phyloP scores from a whole-genome alignment of 2,888 invertebrate species.

The Caenorhabditis imperialis region DNA sequence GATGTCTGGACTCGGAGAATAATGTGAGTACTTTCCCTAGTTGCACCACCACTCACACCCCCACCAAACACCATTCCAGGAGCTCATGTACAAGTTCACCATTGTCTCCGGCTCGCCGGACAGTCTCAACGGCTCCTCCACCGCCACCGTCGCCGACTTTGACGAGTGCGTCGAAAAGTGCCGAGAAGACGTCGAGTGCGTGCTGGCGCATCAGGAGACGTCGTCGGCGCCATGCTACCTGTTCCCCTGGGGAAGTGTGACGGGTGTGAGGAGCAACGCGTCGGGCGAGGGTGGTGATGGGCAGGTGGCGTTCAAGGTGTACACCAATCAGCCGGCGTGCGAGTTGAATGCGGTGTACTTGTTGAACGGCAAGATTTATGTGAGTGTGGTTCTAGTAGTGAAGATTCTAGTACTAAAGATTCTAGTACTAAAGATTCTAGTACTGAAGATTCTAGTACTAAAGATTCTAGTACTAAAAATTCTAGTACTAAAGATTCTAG shows the following conservation, averaged over 20 bases:
- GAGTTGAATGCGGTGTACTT: conserved; percentile 13
- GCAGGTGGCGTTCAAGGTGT: conserved; percentile 20
- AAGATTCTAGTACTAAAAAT: no score
- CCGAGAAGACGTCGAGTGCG: conserved; percentile 1
- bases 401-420: no score
- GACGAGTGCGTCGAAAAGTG: conserved; percentile 26
- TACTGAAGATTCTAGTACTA: no score
- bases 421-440: no score
- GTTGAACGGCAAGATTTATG: conserved; percentile 33
- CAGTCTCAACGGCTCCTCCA: neutral
- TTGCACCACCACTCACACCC: no score
- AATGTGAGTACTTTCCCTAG: no score
- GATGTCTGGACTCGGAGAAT: no score
- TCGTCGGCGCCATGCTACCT: conserved; percentile 14
- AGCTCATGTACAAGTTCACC: no score
- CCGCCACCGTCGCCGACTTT: neutral
- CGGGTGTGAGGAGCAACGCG: conserved; percentile 3
- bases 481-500: no score
- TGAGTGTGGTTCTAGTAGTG: no score
- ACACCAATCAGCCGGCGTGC: conserved; percentile 25
- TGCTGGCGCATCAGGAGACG: conserved; percentile 15
- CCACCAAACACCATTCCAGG: no score
- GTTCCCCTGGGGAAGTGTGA: conserved; percentile 7
- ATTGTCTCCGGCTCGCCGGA: conserved; percentile 20
- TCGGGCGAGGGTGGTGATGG: conserved; percentile 30